Evolutionary conservation across 2,888 invertebrate genomes (phyloP).

Genomic region (Smittia aterrima): DNA sequence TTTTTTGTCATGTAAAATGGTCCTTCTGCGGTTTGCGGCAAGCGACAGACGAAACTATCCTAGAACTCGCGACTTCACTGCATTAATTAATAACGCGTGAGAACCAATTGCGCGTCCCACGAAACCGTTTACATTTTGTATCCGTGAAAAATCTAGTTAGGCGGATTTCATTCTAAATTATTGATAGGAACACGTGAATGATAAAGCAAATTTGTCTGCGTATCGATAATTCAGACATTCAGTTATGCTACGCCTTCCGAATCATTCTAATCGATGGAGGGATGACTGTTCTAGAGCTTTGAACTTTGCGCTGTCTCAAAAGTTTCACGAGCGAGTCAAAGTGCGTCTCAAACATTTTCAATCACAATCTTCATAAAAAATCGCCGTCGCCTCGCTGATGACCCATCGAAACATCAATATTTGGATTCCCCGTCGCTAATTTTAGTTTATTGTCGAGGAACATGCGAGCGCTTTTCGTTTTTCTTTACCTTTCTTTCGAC

Average conservation of each 20-base stretch:
- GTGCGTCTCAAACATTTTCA: too few species aligned
- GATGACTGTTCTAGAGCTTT: too few species aligned
- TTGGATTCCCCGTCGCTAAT: not conserved
- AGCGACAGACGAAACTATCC: not conserved
- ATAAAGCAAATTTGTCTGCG: not conserved
- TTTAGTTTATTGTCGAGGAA: not conserved
- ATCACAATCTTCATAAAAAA: too few species aligned
- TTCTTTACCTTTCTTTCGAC: not conserved
- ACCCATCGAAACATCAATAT: not conserved
- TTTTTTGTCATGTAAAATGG: not conserved
- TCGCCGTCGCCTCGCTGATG: not conserved
- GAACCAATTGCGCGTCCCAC: not conserved
- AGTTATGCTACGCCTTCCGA: too few species aligned
- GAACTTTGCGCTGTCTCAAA: too few species aligned
- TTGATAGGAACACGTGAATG: constrained; percentile 16
- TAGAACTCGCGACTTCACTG: not conserved
- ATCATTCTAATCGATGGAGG: too few species aligned
- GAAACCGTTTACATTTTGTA: not conserved
- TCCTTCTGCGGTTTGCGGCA: not conserved
- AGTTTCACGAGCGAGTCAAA: too few species aligned
- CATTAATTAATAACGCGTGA: not conserved
- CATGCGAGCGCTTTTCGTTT: not conserved
- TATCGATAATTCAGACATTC: too few species aligned
- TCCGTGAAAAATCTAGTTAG: too few species aligned
- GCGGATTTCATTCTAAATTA: not conserved